These are phyloP conservation scores for Brenthis daphne DNA, from an alignment of 2,888 invertebrate species.

Conservation along the genomic window DNA sequence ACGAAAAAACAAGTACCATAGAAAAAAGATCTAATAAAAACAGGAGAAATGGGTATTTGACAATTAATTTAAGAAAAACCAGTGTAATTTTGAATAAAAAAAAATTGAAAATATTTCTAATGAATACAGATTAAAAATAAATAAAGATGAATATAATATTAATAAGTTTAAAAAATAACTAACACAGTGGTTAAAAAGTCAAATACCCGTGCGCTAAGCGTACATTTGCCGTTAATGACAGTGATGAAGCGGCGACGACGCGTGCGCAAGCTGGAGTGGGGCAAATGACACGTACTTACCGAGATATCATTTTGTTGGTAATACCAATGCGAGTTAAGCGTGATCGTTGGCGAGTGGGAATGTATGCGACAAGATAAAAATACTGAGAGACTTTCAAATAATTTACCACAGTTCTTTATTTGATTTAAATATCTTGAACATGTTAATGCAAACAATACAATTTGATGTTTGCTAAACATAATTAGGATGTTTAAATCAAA, in stretches of 20 bases:
- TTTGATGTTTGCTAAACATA: too few relatives aligned
- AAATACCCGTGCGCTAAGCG: conserved; percentile 38
- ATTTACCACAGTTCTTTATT: too few relatives aligned
- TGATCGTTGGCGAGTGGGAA: conserved; percentile 20
- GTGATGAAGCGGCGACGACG: conserved; percentile 69
- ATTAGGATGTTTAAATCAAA: too few relatives aligned
- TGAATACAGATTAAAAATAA: background rate
- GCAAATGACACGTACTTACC: conserved; percentile 31
- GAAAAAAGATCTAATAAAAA: conserved; percentile 31
- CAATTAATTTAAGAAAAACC: background rate
- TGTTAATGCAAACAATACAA: too few relatives aligned
- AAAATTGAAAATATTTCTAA: background rate
- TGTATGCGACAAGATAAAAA: conserved; percentile 8
- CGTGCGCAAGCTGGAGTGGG: conserved; percentile 42
- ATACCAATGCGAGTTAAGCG: conserved; percentile 31
- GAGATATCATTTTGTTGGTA: conserved; percentile 24
- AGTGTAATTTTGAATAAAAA: too few relatives aligned
- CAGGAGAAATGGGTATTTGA: conserved; percentile 17
- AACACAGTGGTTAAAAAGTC: conserved; percentile 11
- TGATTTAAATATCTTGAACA: too few relatives aligned
- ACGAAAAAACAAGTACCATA: conserved; percentile 30
- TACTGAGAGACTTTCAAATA: background rate
- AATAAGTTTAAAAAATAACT: background rate
- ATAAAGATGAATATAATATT: background rate
- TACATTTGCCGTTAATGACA: conserved; percentile 43